Percentiles rank a stretch among this genome's conserved stretches.
These are phyloP conservation scores for Cyclophora punctaria DNA, from an alignment of 2,888 invertebrate species.

Conservation along the genomic window DNA sequence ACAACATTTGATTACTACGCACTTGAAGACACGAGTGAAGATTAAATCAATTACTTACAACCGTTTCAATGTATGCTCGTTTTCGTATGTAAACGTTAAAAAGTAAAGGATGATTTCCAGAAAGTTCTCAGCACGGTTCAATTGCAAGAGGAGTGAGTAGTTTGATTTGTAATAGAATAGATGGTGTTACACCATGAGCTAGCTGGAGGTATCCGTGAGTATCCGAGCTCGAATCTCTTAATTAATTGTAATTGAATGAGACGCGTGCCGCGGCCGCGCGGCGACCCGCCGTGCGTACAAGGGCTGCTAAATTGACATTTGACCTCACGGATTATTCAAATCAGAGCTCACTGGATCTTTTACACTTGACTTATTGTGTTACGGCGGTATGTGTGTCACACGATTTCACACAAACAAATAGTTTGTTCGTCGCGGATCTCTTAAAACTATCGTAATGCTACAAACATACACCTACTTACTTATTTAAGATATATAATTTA, in stretches of 20 bases:
- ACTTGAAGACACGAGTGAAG: no score
- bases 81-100: no score
- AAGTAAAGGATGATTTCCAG: no score
- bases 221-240: conserved; percentile 36
- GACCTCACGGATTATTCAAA: conserved; percentile 53
- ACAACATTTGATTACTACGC: no score
- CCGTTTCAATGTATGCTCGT: no score
- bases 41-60: no score
- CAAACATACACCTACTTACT: not conserved
- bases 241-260: conserved; percentile 48
- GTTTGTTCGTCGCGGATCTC: not conserved
- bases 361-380: conserved; percentile 12
- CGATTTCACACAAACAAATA: not conserved
- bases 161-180: not conserved
- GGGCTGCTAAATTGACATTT: conserved; percentile 49
- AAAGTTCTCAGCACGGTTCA: no score
- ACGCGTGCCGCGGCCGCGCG: conserved; percentile 24
- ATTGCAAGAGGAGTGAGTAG: no score
- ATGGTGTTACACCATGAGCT: conserved; percentile 27
- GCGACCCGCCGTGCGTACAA: conserved; percentile 17
- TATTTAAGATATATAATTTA: not conserved
- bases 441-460: not conserved
- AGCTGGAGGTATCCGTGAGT: conserved; percentile 23
- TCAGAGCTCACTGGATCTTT: conserved; percentile 29
- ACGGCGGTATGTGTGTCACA: conserved; percentile 3